Base-by-base conservation (phyloP, 2,797 vertebrate species). In the Sebastes paucispinis region DNA sequence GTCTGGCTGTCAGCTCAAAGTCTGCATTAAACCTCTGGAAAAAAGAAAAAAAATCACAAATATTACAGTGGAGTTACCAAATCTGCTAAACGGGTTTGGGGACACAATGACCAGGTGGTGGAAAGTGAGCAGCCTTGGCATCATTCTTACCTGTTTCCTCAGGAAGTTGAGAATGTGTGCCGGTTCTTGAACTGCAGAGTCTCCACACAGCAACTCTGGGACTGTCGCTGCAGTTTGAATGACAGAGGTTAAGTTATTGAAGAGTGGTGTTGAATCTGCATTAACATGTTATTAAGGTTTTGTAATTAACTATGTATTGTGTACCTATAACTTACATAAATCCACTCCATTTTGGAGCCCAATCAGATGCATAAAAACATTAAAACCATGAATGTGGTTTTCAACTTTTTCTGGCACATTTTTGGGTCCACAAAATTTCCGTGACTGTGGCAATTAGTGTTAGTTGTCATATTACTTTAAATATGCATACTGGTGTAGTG, bases 1-100 rank as follows among this genome's bases (percentile, higher is more conserved):
- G 96, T 91, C 97, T 98, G 77, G 98, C 97, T 64, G 98, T 96
- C 83, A 99, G 93, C 72, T 98, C 96, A 93, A 96, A 98, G 92
- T 99, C 98, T 31, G 97, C 97, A 91, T 99, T 98, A 50, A 97
- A 98, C 83, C 96, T 96, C 98, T 99, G 93, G 1, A 1, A 27
- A 70, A 36, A 50, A 24, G 2, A 73, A 2, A 72, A 4, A 4
- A 22, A 18, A 31, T 10, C 14, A 77, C 4, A 74, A 74, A 27
- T 32, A 34, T 36, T 29, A 77, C 2, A 27, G 9, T 47, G 57
- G 4, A 64, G 64, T 12, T 43, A 34, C 4, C 31, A 18, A 59
- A 34, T 81, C 4, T 63, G 24, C 5, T 52, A 4, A 34, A 71
- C 16, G 18, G 10, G 9, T 57, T 39, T 9, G 20, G 10, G 8